These are phyloP conservation scores for Oophaga pumilio DNA, from an alignment of 2,113 vertebrate species.

Conservation along the genomic window DNA sequence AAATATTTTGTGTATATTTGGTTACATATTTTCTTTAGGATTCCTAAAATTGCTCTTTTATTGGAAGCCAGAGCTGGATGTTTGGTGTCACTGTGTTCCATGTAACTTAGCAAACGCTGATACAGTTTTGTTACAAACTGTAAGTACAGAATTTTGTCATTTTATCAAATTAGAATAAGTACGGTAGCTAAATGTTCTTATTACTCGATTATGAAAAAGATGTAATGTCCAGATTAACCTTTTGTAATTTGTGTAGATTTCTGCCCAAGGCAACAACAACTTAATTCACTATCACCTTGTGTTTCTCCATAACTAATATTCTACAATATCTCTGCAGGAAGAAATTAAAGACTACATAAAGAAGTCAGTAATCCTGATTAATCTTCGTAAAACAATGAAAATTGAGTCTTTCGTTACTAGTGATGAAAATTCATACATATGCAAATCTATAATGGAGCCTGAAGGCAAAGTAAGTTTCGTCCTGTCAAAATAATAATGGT, in stretches of 20 bases:
- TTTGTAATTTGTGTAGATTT: neutral
- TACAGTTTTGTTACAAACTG: no score
- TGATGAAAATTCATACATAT: constrained; percentile 67
- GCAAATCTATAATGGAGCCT: constrained; percentile 65
- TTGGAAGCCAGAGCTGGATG: no score
- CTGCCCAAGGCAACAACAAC: neutral
- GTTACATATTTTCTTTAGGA: no score
- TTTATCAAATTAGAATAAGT: neutral
- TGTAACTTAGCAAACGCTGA: no score
- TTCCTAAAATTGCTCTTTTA: no score
- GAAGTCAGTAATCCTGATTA: constrained; percentile 69
- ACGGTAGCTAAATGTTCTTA: neutral
- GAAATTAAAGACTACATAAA: constrained; percentile 66
- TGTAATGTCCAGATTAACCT: neutral
- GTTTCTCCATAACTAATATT: neutral
- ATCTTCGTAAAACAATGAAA: constrained; percentile 48
- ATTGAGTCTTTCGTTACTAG: constrained; percentile 50
- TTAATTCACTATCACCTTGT: neutral
- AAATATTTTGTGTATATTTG: no score
- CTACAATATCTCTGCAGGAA: constrained; percentile 63
- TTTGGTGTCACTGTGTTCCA: no score
- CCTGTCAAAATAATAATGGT: neutral
- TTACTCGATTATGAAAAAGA: neutral
- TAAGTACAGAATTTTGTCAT: no score
- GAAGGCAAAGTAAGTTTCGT: constrained; percentile 67